These are phyloP conservation scores for Campaea margaritaria DNA, from an alignment of 2,888 invertebrate species.

Conservation along the genomic window DNA sequence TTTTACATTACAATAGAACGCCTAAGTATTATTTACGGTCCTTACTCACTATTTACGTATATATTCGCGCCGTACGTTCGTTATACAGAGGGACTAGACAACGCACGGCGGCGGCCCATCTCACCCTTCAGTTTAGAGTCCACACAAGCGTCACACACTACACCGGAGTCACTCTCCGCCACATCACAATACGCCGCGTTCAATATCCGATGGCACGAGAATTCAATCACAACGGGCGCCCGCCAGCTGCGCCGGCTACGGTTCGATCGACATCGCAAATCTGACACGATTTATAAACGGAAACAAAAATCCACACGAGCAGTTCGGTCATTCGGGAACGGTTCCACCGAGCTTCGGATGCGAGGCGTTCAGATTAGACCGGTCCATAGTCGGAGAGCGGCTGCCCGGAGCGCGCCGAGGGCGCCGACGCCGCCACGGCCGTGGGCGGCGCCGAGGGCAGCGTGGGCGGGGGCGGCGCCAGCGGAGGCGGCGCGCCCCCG, in stretches of 20 bases:
- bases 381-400: conserved; percentile 81
- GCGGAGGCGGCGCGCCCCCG: conserved; percentile 66
- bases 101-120: conserved; percentile 54
- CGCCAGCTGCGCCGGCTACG: not conserved
- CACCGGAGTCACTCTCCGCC: not conserved
- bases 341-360: not conserved
- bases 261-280: not conserved
- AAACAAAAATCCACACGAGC: not conserved
- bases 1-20: conserved; percentile 28
- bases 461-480: conserved; percentile 61
- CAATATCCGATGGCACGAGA: conserved; percentile 41
- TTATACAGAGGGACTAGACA: conserved; percentile 70
- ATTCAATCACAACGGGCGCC: conserved; percentile 32
- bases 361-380: conserved; percentile 52
- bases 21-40: conserved; percentile 1
- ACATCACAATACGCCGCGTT: conserved; percentile 26
- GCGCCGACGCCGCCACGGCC: conserved; percentile 51
- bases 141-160: conserved; percentile 25
- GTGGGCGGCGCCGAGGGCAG: conserved; percentile 42
- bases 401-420: conserved; percentile 71
- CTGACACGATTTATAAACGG: conserved; percentile 2
- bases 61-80: conserved; percentile 66
- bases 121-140: conserved; percentile 40
- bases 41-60: conserved; percentile 81
- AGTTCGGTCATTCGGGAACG: not conserved